Evolutionary conservation across 2,888 invertebrate species (phyloP), one percentile per base, ranked within the genome.

Genomic region (Lepetodrilus schrolli): DNA sequence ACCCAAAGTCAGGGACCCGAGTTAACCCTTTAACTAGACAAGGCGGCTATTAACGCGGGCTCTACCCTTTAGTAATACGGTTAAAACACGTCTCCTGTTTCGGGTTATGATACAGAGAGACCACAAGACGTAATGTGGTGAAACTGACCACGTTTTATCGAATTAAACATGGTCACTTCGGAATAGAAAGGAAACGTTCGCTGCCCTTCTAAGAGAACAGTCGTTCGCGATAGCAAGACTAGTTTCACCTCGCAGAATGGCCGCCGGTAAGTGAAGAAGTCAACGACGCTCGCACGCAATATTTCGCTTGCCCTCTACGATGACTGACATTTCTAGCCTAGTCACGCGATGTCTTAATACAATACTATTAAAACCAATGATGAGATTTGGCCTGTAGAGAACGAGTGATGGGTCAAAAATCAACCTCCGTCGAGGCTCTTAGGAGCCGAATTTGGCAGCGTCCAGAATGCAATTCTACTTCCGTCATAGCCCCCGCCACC

Each of bases 371-470:
- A 47, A 23, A 26, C 68, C 47, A 23, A 23, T 68, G 68, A 68
- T 68, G 68, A 68, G 68, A 21, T 68, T 68, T 43, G 68, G 38
- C 47, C 68, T 68, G 26, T 23, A 68, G 72, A 58, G 66, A 26
- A 21, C 43, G 37, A 30, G 38, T 43, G 65, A 72, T 21, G 72
- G 72, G 72, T 72, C 72, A 72, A 65, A 72, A 72, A 72, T 72
- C 72, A 72, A 65, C 51, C 51, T 72, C 38, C 36, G 37, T 43
- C 66, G 65, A 65, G 65, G 23, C 65, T 47, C 51, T 20, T 30
- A 72, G 58, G 47, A 37, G 72, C 38, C 58, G 30, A 58, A 34
- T 30, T 34, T 58, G 58, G 10, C 58, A 58, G 26, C 58, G 17
- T 34, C 58, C 30, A 58, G 58, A 58, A 58, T 23, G 34, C 58